Base-by-base conservation (phyloP, 2,888 invertebrate species). In the Torymus auratus region DNA sequence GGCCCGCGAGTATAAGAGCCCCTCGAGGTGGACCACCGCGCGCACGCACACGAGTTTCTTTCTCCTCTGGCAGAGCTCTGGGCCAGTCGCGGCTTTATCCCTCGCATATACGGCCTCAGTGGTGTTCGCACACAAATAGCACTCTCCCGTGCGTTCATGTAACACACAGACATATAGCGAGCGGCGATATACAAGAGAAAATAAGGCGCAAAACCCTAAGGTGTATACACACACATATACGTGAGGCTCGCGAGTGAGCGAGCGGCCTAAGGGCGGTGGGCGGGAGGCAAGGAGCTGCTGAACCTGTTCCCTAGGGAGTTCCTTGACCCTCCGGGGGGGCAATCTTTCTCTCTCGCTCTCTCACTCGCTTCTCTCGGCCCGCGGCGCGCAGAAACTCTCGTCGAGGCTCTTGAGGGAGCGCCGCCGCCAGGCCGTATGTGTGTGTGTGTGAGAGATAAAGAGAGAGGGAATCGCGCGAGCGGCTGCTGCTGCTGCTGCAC, bases 281-380 rank as follows among this genome's bases (percentile, higher is more conserved):
- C 83, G 85, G 85, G 84, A 84, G 85, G 83, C 83, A 81, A 84
- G 87, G 86, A 87, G 88, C 89, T 88, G 90, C 88, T 90, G 89
- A 91, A 91, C 90, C 90, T 91, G 90, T 91, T 91, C 90, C 90
- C 90, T 89, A 89, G 90, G 90, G 90, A 90, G 90, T 90, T 90
- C 90, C 90, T 91, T 90, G 90, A 91, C 90, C 90, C 90, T 89
- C 88, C 87, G 86, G 87, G 87, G 83, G 83, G 78, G 76, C 76
- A 72, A 72, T 81, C 80, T 72, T 56, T 65, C 76, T 76, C 76
- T 72, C 72, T 56, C 61, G 17, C 23, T 53, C 75, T 74, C 62
- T 67, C 74, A 12, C 20, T 23, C 14, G 58, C 52, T 53, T 75
- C 53, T 73, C 70, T 60, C 64, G 64, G 20, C 65, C 67, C 69